phyloP scores from a whole-genome alignment of 2,113 vertebrate genomes.

The Daboia siamensis region DNA sequence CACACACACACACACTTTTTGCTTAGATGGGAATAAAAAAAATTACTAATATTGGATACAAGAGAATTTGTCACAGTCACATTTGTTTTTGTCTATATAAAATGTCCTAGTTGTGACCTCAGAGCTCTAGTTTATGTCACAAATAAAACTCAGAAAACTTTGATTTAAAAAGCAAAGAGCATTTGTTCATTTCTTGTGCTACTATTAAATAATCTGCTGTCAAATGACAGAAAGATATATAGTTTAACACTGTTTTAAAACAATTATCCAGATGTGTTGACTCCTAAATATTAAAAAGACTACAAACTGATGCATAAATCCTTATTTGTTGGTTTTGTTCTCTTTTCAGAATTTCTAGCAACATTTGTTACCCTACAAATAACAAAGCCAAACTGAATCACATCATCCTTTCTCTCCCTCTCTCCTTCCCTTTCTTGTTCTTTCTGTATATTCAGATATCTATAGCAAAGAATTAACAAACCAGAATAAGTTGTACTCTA shows the following conservation, averaged over 20 bases:
- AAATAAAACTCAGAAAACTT: background rate
- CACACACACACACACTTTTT: background rate
- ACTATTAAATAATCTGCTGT: slow-evolving; percentile 50
- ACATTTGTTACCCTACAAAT: slow-evolving; percentile 20
- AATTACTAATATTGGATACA: slow-evolving; percentile 26
- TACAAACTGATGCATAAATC: slow-evolving; percentile 56
- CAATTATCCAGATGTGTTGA: slow-evolving; percentile 31
- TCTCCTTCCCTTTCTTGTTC: background rate
- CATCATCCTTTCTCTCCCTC: background rate
- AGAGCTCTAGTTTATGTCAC: background rate
- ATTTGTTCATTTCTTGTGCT: slow-evolving; percentile 44
- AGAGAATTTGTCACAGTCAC: slow-evolving; percentile 21
- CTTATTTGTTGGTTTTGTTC: slow-evolving; percentile 46
- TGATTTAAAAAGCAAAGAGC: slow-evolving; percentile 6
- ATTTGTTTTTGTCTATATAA: background rate
- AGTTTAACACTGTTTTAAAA: slow-evolving; percentile 54
- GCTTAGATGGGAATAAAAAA: background rate
- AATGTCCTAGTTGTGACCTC: background rate
- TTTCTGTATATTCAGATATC: background rate
- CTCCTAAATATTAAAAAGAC: slow-evolving; percentile 47
- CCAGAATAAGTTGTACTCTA: slow-evolving; percentile 7
- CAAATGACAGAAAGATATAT: slow-evolving; percentile 56
- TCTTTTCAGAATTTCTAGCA: background rate
- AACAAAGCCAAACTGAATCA: slow-evolving; percentile 9
- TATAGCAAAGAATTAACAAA: background rate